Evolutionary conservation across 2,797 vertebrate species (phyloP), one percentile per base, ranked within the genome.

Genomic region (Macropus fuliginosus): DNA sequence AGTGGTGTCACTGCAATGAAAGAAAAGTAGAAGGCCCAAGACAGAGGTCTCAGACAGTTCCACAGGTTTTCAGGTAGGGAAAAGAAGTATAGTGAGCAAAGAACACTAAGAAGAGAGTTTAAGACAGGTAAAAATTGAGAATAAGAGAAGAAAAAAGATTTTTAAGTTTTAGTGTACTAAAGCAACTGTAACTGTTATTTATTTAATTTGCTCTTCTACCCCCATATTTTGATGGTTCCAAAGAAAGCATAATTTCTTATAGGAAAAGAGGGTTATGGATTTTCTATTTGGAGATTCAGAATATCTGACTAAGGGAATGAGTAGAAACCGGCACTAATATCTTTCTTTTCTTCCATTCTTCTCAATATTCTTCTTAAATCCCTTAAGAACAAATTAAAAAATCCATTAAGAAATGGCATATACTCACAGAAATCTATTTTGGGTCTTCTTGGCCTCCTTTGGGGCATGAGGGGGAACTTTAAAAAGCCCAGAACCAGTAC

Each of bases 381-480:
- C 59, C 21, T 96, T 94, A 52, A 52, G 52, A 52, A 52, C 52
- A 52, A 52, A 52, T 52, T 52, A 52, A 52, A 6, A 52, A 52
- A 52, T 52, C 52, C 6, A 8, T 52, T 52, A 52, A 52, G 52
- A 52, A 52, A 52, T 52, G 52, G 52, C 5, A 52, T 52, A 90
- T n/a, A 34, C 50, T n/a, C 94, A 0, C 92, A 87, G 59, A 92
- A 95, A 55, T 95, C 91, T 57, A 21, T 95, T 89, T 96, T 24
- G 21, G 34, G 90, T 94, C 97, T 59, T 97, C 89, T 95, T 81
- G 94, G 93, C 56, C 94, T 92, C 93, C 59, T 95, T 91, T 81
- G 95, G 92, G 94, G 95, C 40, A 92, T 96, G 90, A 50, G 96
- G 95, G 92, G 91, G 94, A 97, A 95, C 81, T 97, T 92, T 95